phyloP scores from a whole-genome alignment of 92 coral and sea anemone species.

The Chrysogorgia sp. region DNA sequence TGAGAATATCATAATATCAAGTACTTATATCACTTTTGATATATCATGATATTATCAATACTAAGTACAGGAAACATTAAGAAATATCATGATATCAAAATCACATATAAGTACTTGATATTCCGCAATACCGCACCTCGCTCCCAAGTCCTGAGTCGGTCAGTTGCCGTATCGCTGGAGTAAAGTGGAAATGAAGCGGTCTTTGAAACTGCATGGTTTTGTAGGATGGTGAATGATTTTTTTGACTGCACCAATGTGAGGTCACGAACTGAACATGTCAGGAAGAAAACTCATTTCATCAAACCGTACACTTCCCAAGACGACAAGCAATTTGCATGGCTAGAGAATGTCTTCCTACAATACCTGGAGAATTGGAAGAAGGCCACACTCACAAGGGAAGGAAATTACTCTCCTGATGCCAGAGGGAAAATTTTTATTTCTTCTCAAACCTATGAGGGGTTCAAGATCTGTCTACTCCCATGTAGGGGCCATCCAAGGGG shows the following conservation, averaged over 20 bases:
- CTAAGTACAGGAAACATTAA: no score
- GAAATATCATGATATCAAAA: no score
- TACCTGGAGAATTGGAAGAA: conserved; percentile 21
- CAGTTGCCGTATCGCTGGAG: no score
- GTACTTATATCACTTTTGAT: no score
- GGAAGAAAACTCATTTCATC: conserved; percentile 65
- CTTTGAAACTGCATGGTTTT: conserved; percentile 57
- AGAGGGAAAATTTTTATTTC: conserved; percentile 11
- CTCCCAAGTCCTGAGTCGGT: no score
- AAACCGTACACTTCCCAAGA: conserved; percentile 64
- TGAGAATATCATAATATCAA: no score
- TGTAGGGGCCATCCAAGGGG: conserved; percentile 13
- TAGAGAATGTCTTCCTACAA: conserved; percentile 16
- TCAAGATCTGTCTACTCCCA: neutral
- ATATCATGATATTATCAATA: no score
- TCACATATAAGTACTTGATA: no score
- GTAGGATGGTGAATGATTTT: conserved; percentile 62
- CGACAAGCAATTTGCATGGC: conserved; percentile 62
- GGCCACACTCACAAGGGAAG: conserved; percentile 7
- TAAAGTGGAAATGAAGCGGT: conserved; percentile 46
- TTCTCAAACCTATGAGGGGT: conserved; percentile 9
- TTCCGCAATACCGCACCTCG: no score
- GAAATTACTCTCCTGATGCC: neutral
- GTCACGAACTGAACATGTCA: conserved; percentile 63
- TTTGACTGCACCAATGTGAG: conserved; percentile 71